Evolutionary conservation across 30 jellyfish, hydroid and myxozoan species (phyloP), one percentile per base, ranked within the genome.

Genomic region (Aurelia sp.): DNA sequence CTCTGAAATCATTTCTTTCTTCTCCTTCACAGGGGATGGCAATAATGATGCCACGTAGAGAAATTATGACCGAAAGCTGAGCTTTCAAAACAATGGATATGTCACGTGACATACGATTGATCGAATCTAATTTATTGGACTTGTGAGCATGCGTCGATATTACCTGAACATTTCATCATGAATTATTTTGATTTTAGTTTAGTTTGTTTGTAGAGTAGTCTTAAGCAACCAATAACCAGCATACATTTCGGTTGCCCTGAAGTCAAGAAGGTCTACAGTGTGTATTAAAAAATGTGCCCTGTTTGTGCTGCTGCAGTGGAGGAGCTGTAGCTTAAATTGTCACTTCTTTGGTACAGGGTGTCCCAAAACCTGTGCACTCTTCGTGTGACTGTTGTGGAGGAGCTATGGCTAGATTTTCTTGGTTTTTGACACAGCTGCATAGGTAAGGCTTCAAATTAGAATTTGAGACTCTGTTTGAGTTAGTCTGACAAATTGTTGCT

Each of bases 41-140:
- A 48, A 33, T 82, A 30, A 20, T 82, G 76, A 5, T 71, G 59
- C 91, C 84, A 6, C 81, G 81, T 10, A 67, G 41, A 82, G 91
- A 82, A 35, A 82, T 82, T 33, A 67, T 82, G 76, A 82, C 79
- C 4, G 91, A 82, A 21, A 82, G 91, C 91, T 82, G 91, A 82
- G 91, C 91, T 82, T 82, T 82, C 78, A 59, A 18, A n/a, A 59
- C 69, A 6, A 11, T n/a, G 33, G 33, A 61, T 77, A 58, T 53
- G 86, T 75, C 86, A 75, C 86, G 86, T 77, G 88, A 58, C 88
- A 77, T 77, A 76, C 63, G 63, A 77, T 77, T 75, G 61, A 77
- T 77, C 77, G 67, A 77, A 27, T 58, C 78, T 77, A 77, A 77
- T 62, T 77, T 77, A 77, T 77, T 77, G 88, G 88, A 77, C 77